Evolutionary conservation across 2,797 vertebrate species (phyloP), one percentile per base, ranked within the genome.

Genomic region (Arctocebus calabarensis): DNA sequence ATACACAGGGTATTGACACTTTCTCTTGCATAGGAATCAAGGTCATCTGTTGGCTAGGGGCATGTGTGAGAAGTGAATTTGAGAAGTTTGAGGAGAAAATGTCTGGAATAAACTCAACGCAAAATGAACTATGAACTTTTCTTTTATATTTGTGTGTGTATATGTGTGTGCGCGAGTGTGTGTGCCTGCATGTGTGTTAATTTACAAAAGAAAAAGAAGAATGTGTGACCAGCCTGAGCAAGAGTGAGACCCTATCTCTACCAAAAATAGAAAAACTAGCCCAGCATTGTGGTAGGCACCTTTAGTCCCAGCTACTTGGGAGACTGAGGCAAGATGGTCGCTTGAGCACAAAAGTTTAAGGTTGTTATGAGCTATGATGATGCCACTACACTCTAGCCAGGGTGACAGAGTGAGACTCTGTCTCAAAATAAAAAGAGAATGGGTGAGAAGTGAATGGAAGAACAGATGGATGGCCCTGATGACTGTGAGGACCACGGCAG

Each of bases 21-120:
- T 77, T 64, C 70, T 73, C 85, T 88, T 37, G 37, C 68, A 57
- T 0, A 59, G 40, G 10, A 81, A 87, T 83, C 62, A 82, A 73
- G 48, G 32, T 43, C 73, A 91, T 68, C 19, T 87, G 55, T 29
- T 66, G 61, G 34, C 91, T 77, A 91, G 52, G 57, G 55, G 61
- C 73, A 93, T 40, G 43, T 84, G 14, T 59, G 62, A 93, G 84
- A 77, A 88, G n/a, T 93, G 70, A 95, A 59, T 64, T 27, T 90
- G 55, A 94, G 27, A 23, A 74, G 17, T n/a, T 70, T 79, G 45
- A 91, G 25, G 7, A 70, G 25, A 85, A 78, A 92, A 85, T 43
- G 34, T 66, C 34, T 84, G 23, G 79, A 95, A 94, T 34, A 87
- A 78, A 32, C 68, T 83, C 43, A 92, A 57, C 40, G 12, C n/a